These are phyloP conservation scores for Onychomys arenicola DNA, from an alignment of 2,797 vertebrate species.

Conservation along the genomic window DNA sequence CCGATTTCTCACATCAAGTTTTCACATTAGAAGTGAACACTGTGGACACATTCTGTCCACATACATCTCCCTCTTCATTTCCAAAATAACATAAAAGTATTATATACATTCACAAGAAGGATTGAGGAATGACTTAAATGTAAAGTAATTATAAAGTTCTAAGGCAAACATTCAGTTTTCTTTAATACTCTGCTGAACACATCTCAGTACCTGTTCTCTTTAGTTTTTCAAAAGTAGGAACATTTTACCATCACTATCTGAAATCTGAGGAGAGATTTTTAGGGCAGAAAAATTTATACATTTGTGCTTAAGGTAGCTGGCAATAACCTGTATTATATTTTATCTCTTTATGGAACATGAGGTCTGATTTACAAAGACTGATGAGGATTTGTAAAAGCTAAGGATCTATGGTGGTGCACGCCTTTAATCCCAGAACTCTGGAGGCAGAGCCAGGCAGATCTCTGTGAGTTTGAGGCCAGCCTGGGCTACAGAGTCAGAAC, in stretches of 20 bases:
- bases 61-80: not conserved
- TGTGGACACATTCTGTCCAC: not conserved
- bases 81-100: not conserved
- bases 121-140: not conserved
- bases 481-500: too few species aligned
- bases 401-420: not conserved
- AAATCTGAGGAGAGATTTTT: not conserved
- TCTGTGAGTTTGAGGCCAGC: too few species aligned
- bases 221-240: not conserved
- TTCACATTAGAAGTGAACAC: not conserved
- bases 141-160: not conserved
- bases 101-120: not conserved
- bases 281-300: not conserved
- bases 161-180: not conserved
- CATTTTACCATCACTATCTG: not conserved
- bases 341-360: not conserved
- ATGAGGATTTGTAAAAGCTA: not conserved
- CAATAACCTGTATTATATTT: not conserved
- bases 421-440: too few species aligned
- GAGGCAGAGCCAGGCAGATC: too few species aligned
- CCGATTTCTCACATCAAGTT: not conserved
- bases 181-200: not conserved
- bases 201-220: not conserved
- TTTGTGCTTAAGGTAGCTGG: not conserved
- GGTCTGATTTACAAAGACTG: not conserved